These are phyloP conservation scores for Acleris laterana DNA, from an alignment of 2,888 invertebrate species.

Conservation along the genomic window DNA sequence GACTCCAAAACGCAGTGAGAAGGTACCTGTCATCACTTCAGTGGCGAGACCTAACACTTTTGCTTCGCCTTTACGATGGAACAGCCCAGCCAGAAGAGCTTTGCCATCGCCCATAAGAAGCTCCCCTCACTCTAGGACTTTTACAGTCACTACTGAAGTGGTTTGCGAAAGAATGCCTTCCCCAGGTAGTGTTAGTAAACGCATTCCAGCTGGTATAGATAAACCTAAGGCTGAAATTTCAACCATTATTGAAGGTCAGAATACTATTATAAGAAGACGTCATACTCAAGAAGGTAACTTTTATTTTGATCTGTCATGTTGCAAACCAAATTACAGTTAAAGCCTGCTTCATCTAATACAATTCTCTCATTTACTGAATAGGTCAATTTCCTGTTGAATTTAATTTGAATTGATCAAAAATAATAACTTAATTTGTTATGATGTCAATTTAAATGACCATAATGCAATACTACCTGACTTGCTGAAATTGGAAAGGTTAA, in stretches of 20 bases:
- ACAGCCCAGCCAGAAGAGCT: slow-evolving; percentile 49
- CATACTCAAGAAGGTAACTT: slow-evolving; percentile 58
- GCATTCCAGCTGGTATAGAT: slow-evolving; percentile 5
- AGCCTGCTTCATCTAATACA: too few species aligned
- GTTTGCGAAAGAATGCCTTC: slow-evolving; percentile 5
- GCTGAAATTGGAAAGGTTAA: too few species aligned
- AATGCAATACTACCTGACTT: too few species aligned
- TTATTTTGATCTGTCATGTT: background rate
- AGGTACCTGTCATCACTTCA: slow-evolving; percentile 52
- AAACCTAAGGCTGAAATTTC: slow-evolving; percentile 13
- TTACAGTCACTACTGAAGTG: slow-evolving; percentile 1
- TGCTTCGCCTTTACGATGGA: slow-evolving; percentile 55
- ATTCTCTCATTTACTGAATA: too few species aligned
- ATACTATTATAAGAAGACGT: slow-evolving; percentile 40
- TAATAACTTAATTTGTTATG: too few species aligned
- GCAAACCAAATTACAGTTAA: too few species aligned
- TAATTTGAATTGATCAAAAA: too few species aligned
- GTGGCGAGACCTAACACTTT: slow-evolving; percentile 49
- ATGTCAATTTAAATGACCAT: too few species aligned
- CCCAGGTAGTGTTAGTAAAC: slow-evolving; percentile 1
- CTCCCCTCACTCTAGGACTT: slow-evolving; percentile 46
- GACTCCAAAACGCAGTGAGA: slow-evolving; percentile 43
- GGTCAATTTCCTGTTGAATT: too few species aligned
- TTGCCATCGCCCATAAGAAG: slow-evolving; percentile 50
- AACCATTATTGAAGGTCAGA: slow-evolving; percentile 2